Base-by-base conservation (phyloP, 2,797 vertebrate genomes). In the Strix occidentalis region DNA sequence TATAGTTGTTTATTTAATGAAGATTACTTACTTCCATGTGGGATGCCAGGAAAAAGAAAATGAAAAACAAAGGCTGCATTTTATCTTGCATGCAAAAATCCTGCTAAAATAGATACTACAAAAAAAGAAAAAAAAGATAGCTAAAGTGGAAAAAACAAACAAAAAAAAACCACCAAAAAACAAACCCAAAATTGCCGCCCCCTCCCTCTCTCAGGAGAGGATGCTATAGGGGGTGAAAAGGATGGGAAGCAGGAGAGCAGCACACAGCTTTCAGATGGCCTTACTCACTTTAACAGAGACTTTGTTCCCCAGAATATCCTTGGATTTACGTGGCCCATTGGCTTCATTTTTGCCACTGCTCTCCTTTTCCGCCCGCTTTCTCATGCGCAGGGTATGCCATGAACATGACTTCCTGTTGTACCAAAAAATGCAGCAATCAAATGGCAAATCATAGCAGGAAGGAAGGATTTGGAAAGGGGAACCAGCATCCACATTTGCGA, bases 381-480 rank as follows among this genome's bases (percentile, higher is more conserved):
- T 99, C 98, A 99, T 98, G 87, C 99, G 99, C 97, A 99, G 99
- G 79, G 99, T 99, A 97, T 99, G 99, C 99, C 99, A 99, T 74
- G 99, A 99, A 97, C 99, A 99, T 98, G 99, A 99, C 98, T 99
- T 99, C 99, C 99, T 99, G 99, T 99, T 98, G 97, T 98, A 98
- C 98, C 98, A 99, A 98, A 98, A 99, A 98, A 99, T 69, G 98
- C 97, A 98, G 97, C 97, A 98, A 98, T 98, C 98, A 99, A 98
- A 98, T 9, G 91, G 98, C 97, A 97, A 96, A 95, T 98, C 97
- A 95, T 93, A 95, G 98, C 93, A 98, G 93, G 88, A 95, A 96
- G 94, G 68, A 95, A 97, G 87, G 96, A 35, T 91, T 95, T 95
- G 94, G 96, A 93, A 64, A 87, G 88, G 97, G 94, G 87, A 92